These are phyloP conservation scores for Scaptodrosophila latifasciaeformis DNA, from an alignment of 2,888 invertebrate genomes.

Conservation along the genomic window DNA sequence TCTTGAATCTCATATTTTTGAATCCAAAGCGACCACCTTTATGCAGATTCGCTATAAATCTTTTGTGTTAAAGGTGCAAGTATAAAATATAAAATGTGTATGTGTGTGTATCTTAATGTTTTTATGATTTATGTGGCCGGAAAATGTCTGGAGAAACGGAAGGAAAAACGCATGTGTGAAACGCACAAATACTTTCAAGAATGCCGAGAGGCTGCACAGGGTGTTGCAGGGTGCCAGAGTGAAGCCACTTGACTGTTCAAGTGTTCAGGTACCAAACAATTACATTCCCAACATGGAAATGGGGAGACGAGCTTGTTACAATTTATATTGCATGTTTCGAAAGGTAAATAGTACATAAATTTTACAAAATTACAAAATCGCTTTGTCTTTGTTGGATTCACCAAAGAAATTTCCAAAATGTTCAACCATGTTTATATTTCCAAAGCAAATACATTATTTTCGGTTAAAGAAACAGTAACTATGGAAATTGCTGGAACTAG, in stretches of 20 bases:
- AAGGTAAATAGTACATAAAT: slow-evolving; percentile 62
- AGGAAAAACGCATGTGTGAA: slow-evolving; percentile 41
- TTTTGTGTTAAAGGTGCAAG: slow-evolving; percentile 51
- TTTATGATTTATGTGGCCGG: slow-evolving; percentile 54
- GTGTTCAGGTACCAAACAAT: slow-evolving; percentile 54
- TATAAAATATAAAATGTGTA: slow-evolving; percentile 41
- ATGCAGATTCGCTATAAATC: slow-evolving; percentile 49
- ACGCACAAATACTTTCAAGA: slow-evolving; percentile 7
- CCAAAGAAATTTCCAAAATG: slow-evolving; percentile 16
- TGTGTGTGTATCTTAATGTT: slow-evolving; percentile 6
- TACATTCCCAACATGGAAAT: slow-evolving; percentile 23
- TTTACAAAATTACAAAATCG: slow-evolving; percentile 52
- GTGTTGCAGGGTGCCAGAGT: neutral
- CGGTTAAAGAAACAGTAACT: no score
- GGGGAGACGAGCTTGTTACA: slow-evolving; percentile 28
- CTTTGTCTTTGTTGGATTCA: no score
- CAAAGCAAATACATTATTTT: no score
- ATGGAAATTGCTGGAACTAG: no score
- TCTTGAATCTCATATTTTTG: no score
- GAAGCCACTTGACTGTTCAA: slow-evolving; percentile 33
- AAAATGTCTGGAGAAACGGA: slow-evolving; percentile 10
- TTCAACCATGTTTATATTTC: slow-evolving; percentile 10
- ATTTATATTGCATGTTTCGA: slow-evolving; percentile 33
- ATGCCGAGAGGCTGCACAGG: no score
- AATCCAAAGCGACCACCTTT: no score